These are phyloP conservation scores for Psephotus haematonotus DNA, from an alignment of 2,113 vertebrate genomes.

Conservation along the genomic window DNA sequence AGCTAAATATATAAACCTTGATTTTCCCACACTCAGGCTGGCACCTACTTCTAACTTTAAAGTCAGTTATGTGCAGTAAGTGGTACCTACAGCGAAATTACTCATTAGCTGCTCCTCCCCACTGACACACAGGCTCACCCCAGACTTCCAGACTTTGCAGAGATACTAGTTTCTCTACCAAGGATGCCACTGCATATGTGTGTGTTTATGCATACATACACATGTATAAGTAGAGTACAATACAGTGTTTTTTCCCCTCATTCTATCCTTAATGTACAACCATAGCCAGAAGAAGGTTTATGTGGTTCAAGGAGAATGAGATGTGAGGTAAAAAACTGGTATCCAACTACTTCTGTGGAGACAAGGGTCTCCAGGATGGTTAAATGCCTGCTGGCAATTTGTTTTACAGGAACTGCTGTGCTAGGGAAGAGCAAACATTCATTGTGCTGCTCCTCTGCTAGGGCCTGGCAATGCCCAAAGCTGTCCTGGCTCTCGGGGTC, in stretches of 20 bases:
- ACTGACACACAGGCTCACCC: not conserved
- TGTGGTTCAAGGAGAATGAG: not conserved
- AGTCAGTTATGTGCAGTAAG: not conserved
- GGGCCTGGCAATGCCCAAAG: not conserved
- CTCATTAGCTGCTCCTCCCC: not conserved
- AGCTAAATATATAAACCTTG: conserved; percentile 29
- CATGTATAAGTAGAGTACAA: rapidly evolving
- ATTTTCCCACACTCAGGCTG: conserved; percentile 27
- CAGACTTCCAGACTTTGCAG: not conserved
- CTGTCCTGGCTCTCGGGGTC: not conserved
- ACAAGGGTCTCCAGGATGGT: not conserved
- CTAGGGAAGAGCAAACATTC: rapidly evolving
- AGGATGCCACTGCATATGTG: not conserved
- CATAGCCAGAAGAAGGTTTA: rapidly evolving
- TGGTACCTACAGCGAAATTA: not conserved
- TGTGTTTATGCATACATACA: rapidly evolving
- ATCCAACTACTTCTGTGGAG: not conserved
- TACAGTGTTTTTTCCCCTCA: rapidly evolving
- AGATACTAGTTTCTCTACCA: not conserved
- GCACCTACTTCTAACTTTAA: not conserved
- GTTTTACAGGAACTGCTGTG: not conserved
- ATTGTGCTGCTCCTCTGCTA: not conserved
- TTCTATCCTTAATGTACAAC: rapidly evolving
- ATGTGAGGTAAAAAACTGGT: too few species aligned
- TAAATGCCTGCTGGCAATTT: not conserved